A percentile compares a stretch with the other conserved stretches of the same genome.
These are phyloP conservation scores for Psittacara wagleri DNA, from an alignment of 2,113 vertebrate species.

Conservation along the genomic window DNA sequence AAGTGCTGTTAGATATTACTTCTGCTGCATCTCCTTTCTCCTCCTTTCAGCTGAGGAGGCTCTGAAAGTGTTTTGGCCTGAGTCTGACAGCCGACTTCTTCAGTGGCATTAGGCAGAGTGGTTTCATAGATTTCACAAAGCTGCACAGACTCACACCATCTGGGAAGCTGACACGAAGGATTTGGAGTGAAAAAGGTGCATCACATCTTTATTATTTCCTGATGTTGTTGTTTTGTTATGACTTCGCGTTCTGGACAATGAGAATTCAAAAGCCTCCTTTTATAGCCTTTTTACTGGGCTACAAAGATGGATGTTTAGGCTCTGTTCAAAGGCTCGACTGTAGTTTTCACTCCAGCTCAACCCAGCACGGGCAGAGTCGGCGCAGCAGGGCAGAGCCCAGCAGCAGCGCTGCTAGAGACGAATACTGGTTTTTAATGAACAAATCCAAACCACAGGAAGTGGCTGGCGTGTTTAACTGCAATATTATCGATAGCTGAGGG, in stretches of 20 bases:
- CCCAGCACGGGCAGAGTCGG: rapidly evolving
- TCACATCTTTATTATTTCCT: background rate
- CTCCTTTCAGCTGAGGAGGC: background rate
- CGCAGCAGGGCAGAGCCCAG: rapidly evolving
- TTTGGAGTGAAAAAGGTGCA: conserved; percentile 6
- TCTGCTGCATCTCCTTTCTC: background rate
- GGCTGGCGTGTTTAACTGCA: background rate
- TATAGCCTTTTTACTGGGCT: background rate
- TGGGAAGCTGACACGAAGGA: background rate
- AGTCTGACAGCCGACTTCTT: background rate
- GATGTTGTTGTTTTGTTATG: background rate
- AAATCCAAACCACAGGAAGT: background rate
- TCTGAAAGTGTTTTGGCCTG: background rate
- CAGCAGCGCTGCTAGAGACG: background rate
- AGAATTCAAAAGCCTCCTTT: background rate
- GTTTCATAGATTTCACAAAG: background rate
- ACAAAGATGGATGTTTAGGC: background rate
- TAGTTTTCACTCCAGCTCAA: background rate
- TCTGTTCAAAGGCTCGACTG: background rate
- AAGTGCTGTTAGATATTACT: background rate
- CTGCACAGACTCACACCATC: background rate
- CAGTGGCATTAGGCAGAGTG: background rate
- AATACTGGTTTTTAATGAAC: background rate
- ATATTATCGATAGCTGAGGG: background rate
- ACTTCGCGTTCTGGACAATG: background rate